These are phyloP conservation scores for Chondrilla cf. caribensis DNA, from an alignment of 37 sponge, comb jelly and placozoan genomes.

Conservation along the genomic window DNA sequence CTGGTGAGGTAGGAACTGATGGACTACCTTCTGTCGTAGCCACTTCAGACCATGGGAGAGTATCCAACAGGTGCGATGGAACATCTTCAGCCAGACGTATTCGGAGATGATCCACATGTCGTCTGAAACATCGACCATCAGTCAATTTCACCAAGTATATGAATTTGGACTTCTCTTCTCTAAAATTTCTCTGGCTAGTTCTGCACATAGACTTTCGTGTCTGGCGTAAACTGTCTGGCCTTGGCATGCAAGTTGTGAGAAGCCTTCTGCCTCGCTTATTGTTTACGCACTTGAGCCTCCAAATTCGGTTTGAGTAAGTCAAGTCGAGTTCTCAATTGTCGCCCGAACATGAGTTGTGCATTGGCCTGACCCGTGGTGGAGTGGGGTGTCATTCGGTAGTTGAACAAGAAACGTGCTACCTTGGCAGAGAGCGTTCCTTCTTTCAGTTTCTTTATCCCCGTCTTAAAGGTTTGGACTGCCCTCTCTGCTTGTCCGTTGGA, in stretches of 20 bases:
- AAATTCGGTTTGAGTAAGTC: conserved; percentile 28
- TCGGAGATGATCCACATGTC: conserved; percentile 32
- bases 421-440: conserved; percentile 1
- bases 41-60: neutral
- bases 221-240: neutral
- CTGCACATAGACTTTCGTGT: neutral
- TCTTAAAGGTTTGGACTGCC: conserved; percentile 41
- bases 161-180: conserved; percentile 23
- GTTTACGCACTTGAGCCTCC: neutral
- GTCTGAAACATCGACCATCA: conserved; percentile 20
- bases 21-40: neutral
- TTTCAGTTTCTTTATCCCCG: neutral
- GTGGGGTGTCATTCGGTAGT: conserved; percentile 35
- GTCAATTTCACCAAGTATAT: neutral
- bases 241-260: neutral
- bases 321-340: conserved; percentile 24
- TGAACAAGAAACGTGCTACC: conserved; percentile 37
- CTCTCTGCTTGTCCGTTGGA: conserved; percentile 48
- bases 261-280: conserved; percentile 2
- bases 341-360: conserved; percentile 35
- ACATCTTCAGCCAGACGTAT: neutral
- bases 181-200: conserved; percentile 5
- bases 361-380: conserved; percentile 26
- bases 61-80: no score
- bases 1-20: neutral